Evolutionary conservation across 35 echinoderm and acorn worm species (phyloP), one percentile per base, ranked within the genome.

Genomic region (Eucidaris tribuloides): DNA sequence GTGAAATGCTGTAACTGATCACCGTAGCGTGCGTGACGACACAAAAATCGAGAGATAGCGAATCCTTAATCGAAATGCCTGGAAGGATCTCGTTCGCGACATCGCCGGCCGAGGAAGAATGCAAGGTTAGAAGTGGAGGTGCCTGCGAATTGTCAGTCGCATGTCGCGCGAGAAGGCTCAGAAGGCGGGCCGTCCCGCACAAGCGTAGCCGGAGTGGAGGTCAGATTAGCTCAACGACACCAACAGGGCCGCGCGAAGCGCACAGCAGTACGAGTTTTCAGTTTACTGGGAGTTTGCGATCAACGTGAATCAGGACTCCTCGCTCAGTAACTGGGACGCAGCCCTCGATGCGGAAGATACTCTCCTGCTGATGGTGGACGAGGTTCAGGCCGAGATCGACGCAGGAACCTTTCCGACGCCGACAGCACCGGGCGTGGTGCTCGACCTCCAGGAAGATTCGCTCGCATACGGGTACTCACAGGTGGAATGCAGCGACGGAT

Each of bases 261-360:
- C 1, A 65, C 61, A 42, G n/a, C 82, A 71, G 42, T 49, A 24
- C 28, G 42, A 45, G 24, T 33, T 27, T 4, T 11, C 60, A 0
- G 14, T 70, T 4, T 28, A 42, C 24, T 68, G 22, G 58, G 40
- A 84, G 19, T 62, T 70, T 17, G 39, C 36, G 3, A 65, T 50
- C 55, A 48, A 35, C 33, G 61, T 84, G 25, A 35, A 84, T 3
- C 29, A 68, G 59, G 45, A 65, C 42, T 28, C 46, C 22, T 32
- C 35, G 27, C 19, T 84, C 60, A 55, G 37, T 40, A 86, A 66
- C 37, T 86, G 30, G 13, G 68, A 86, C 46, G 71, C 65, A 15
- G 50, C 40, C 14, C 5, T 86, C 20, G 32, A 78, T n/a, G 84
- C 84, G 15, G 84, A 86, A 78, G 55, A 78, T 61, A 4, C 14